Evolutionary conservation across 2,113 vertebrate species (phyloP), one percentile per base, ranked within the genome.

Genomic region (Tupaia chinensis): DNA sequence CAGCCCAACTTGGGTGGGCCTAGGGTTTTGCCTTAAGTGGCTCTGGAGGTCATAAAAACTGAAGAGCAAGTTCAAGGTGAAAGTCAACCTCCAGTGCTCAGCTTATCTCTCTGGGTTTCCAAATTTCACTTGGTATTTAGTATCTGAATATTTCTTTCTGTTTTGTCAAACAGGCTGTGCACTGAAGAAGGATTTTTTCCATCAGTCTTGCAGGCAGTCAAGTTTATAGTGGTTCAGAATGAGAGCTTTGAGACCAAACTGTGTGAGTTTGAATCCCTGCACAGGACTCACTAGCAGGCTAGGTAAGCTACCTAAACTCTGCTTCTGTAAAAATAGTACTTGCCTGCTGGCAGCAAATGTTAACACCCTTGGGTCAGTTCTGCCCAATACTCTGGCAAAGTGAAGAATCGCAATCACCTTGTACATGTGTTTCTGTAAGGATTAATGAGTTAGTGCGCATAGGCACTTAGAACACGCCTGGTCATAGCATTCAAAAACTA

Each of bases 41-140:
- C 60, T 92, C 84, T 76, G 80, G 63, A 94, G 60, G 22, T 44
- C 83, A 77, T 65, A 90, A 90, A 96, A 96, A 73, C 63, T 22
- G 34, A 84, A 73, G 29, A 83, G 17, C 58, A 68, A 83, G 77
- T 77, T 86, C 73, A 86, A 69, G 34, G 56, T 87, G 54, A 81
- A 87, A 73, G 76, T 54, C 76, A 22, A 70, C 60, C 76, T 95
- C 44, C 61, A 22, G 25, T 54, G 53, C 25, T 74, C 27, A 56
- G 54, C 81, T 92, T 82, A 16, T 87, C 73, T 85, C 65, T 61
- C 53, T 73, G 58, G 17, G 58, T 93, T 90, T 92, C 54, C 29
- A 63, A 63, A 63, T 63, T 74, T 76, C 79, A 56, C 69, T 70
- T 27, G 27, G 23, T 13, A 65, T 68, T 68, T 69, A 76, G 54